Percentiles rank a stretch among this genome's conserved stretches.
Conservation (phyloP, 2,113 vertebrate genomes). For the Cyrtonyx montezumae region DNA sequence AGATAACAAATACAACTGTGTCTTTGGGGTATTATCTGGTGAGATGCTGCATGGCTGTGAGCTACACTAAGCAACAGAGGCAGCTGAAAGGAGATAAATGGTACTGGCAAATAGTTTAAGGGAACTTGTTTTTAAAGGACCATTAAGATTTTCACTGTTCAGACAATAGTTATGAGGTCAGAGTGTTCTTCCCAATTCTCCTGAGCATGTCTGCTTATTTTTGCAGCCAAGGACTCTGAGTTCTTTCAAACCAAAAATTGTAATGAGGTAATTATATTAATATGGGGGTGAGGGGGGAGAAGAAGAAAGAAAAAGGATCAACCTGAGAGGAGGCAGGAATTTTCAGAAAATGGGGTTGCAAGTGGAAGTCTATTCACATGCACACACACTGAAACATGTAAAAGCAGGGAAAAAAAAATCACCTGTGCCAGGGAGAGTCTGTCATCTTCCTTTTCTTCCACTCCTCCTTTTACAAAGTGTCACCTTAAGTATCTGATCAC, state of each 20-base stretch:
- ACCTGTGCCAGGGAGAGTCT: background rate
- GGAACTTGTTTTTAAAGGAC: background rate
- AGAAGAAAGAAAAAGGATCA: background rate
- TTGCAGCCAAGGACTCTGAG: background rate
- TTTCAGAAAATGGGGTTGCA: background rate
- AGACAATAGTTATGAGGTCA: background rate
- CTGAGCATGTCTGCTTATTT: background rate
- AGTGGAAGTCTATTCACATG: background rate
- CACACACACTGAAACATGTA: background rate
- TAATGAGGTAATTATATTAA: background rate
- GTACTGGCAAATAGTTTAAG: background rate
- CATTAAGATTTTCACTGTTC: background rate
- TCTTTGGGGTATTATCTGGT: slow-evolving; percentile 12
- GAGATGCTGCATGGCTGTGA: background rate
- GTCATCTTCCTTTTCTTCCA: background rate
- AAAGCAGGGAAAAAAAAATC: background rate
- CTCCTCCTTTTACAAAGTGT: background rate
- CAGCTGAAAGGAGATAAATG: slow-evolving; percentile 11
- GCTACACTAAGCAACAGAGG: background rate
- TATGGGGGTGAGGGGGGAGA: background rate
- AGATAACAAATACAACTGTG: slow-evolving; percentile 12
- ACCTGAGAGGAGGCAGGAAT: background rate
- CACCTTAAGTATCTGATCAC: background rate
- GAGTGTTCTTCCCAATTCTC: background rate
- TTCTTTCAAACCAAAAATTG: background rate